Evolutionary conservation across 1,140 invertebrate genomes (phyloP).

Genomic region (Leptopilina boulardi): DNA sequence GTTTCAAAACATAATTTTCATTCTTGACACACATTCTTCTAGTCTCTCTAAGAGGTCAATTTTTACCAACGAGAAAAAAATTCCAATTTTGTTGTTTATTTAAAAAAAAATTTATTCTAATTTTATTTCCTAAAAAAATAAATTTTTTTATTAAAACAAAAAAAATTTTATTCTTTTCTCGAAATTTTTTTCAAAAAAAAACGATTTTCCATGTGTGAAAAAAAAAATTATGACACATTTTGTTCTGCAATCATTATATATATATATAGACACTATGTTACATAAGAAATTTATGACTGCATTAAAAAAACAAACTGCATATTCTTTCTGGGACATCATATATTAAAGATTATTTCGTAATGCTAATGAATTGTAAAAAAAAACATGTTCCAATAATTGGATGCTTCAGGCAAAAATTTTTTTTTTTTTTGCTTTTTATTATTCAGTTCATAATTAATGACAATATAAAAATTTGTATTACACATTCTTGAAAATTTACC

Average conservation of each 20-base stretch:
- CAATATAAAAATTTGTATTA: neutral
- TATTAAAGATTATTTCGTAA: slow-evolving; percentile 19
- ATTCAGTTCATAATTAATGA: slow-evolving; percentile 5
- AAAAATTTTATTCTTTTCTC: no score
- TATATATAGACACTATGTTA: neutral
- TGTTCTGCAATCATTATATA: neutral
- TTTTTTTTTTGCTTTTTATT: neutral
- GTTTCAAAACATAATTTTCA: neutral
- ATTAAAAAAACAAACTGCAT: slow-evolving; percentile 7
- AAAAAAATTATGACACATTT: neutral
- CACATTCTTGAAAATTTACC: neutral
- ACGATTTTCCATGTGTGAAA: no score
- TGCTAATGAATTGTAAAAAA: slow-evolving; percentile 17
- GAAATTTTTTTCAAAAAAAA: no score
- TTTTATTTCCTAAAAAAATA: no score
- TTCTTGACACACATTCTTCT: neutral
- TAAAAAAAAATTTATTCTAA: no score
- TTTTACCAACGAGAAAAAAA: no score
- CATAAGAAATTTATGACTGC: neutral
- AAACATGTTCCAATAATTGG: slow-evolving; percentile 2
- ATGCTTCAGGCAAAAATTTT: neutral
- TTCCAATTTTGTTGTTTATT: no score
- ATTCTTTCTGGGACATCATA: slow-evolving; percentile 18
- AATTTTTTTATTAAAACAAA: no score
- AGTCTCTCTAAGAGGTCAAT: no score